Evolutionary conservation across 2,797 vertebrate genomes (phyloP).

Genomic region (Silurus aristotelis): DNA sequence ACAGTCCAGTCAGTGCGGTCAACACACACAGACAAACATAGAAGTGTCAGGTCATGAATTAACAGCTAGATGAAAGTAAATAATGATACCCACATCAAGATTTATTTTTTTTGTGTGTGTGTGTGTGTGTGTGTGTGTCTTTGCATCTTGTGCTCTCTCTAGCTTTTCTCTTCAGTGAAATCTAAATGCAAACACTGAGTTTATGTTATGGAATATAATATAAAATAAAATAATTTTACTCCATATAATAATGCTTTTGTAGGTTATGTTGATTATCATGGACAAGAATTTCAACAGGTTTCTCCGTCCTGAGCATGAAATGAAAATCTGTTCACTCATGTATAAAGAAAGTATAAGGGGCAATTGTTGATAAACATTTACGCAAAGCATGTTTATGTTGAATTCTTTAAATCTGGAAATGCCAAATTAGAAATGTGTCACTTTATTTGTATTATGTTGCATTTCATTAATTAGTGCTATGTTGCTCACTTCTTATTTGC

Average conservation of each 20-base stretch:
- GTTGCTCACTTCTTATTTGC: background rate
- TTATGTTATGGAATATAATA: background rate
- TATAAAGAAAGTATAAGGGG: background rate
- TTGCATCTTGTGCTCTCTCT: background rate
- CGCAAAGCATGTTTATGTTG: background rate
- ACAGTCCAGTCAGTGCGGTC: constrained; percentile 35
- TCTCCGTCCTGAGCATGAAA: background rate
- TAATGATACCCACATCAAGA: constrained; percentile 30
- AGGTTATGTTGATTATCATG: background rate
- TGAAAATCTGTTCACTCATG: background rate
- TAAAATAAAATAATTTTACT: background rate
- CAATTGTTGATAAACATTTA: background rate
- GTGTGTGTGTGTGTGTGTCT: background rate
- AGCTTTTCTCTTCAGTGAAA: background rate
- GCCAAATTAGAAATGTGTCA: background rate
- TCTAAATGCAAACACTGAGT: background rate
- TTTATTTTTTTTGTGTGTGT: background rate
- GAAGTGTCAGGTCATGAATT: constrained; percentile 35
- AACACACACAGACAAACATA: constrained; percentile 37
- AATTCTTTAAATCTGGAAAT: background rate
- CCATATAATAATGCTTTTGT: background rate
- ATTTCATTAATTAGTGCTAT: background rate
- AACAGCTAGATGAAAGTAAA: constrained; percentile 38
- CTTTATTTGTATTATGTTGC: background rate
- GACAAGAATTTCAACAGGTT: background rate